These are phyloP conservation scores for Tuberolachnus salignus DNA, from an alignment of 2,888 invertebrate genomes.

Conservation along the genomic window DNA sequence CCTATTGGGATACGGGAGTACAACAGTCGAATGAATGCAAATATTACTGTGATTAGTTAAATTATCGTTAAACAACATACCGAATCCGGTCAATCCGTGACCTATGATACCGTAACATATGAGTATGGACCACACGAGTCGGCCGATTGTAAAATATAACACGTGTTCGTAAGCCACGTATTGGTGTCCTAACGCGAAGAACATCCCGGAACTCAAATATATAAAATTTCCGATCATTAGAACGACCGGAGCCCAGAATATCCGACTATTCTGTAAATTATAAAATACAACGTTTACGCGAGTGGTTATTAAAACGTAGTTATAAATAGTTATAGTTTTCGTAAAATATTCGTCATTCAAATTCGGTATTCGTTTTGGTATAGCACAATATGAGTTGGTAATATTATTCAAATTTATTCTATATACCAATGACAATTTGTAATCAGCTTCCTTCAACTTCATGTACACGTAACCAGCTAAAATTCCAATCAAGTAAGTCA, in stretches of 20 bases:
- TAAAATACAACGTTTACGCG: background rate
- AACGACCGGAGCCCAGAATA: slow-evolving; percentile 6
- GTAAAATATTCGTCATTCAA: too few relatives aligned
- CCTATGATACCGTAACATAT: slow-evolving; percentile 58
- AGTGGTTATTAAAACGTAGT: background rate
- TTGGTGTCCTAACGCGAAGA: slow-evolving; percentile 55
- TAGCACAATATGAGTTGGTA: too few relatives aligned
- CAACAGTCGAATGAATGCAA: background rate
- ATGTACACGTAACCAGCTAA: slow-evolving; percentile 58
- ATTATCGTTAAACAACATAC: slow-evolving; percentile 48
- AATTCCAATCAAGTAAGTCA: slow-evolving; percentile 60
- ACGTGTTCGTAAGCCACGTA: slow-evolving; percentile 58
- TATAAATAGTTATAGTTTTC: background rate
- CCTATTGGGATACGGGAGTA: background rate
- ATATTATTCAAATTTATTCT: background rate
- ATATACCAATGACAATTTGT: slow-evolving; percentile 59
- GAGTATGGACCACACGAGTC: slow-evolving; percentile 58
- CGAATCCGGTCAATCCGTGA: slow-evolving; percentile 58
- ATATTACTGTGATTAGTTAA: background rate
- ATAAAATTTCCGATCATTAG: slow-evolving; percentile 24
- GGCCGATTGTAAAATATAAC: slow-evolving; percentile 58
- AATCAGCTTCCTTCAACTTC: slow-evolving; percentile 58
- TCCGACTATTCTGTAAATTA: slow-evolving; percentile 43
- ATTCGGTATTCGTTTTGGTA: too few relatives aligned
- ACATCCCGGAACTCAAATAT: slow-evolving; percentile 26